Base-by-base conservation (phyloP, 1,140 invertebrate genomes). In the Neuroterus valhalla region DNA sequence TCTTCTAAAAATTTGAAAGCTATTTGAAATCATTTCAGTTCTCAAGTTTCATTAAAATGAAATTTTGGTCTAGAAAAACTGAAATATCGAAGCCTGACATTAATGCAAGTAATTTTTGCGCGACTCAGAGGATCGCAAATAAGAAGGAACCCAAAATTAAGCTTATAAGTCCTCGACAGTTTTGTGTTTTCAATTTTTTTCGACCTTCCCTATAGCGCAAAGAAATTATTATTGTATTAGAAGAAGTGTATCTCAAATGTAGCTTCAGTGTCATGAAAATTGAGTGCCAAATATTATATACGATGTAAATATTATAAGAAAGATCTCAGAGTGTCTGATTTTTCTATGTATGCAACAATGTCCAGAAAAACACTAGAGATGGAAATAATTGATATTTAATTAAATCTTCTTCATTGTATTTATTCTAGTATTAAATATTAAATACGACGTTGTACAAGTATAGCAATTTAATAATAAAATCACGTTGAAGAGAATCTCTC, bases 391-490 rank as follows among this genome's bases (percentile, higher is more conserved):
- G 1, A n/a, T 6, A 62, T 31, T 62, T 62, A 15, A 62, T 62
- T 23, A 38, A 4, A 4, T 62, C n/a, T 62, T 14, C 23, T 38
- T 62, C 14, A 62, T 31, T 62, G n/a, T n/a, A 15, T 62, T 31
- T 62, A 38, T 62, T 38, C 5, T 31, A 31, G 3, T 62, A 62
- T 62, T 62, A 62, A 62, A 62, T 62, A 62, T 62, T 62, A 62
- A 62, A 62, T 26, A 62, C 23, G 52, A 26, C 52, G 21, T 62
- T 62, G 52, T 62, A 62, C 52, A 62, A 62, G 23, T 62, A 62
- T 14, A 62, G 10, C 26, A 15, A 62, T 62, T 62, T 62, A 62
- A 62, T 62, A 62, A 62, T 19, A 62, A 62, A 62, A 62, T 62
- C 26, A 62, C 52, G 15, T 31, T 62, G 26, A 62, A 26, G 21